These are phyloP conservation scores for Megaceryle torquata DNA, from an alignment of 2,113 vertebrate species.

Conservation along the genomic window DNA sequence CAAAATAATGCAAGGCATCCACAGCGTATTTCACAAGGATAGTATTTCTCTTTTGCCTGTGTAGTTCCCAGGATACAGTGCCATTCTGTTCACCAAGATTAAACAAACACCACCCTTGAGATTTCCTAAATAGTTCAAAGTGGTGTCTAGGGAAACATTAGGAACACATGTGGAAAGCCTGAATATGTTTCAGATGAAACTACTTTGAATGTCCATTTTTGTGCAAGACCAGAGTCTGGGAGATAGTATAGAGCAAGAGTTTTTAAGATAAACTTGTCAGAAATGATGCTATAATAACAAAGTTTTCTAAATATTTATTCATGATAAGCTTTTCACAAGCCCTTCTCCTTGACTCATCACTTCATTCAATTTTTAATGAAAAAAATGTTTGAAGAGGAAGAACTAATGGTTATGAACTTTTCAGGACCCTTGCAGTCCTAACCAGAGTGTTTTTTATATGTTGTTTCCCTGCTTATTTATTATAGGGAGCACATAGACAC, in stretches of 20 bases:
- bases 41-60: slow-evolving; percentile 37
- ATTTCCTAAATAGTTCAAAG: slow-evolving; percentile 53
- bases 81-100: slow-evolving; percentile 52
- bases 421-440: not conserved
- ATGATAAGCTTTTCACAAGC: slow-evolving; percentile 33
- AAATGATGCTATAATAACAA: slow-evolving; percentile 14
- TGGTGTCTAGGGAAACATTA: slow-evolving; percentile 46
- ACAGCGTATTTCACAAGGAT: slow-evolving; percentile 3
- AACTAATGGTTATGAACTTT: slow-evolving; percentile 23
- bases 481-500: not conserved
- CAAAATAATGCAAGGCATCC: slow-evolving; percentile 36
- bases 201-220: slow-evolving; percentile 43
- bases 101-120: slow-evolving; percentile 14
- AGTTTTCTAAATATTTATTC: slow-evolving; percentile 55
- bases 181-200: slow-evolving; percentile 4
- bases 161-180: slow-evolving; percentile 33
- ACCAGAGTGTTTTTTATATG: not conserved
- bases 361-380: slow-evolving; percentile 33
- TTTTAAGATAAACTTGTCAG: slow-evolving; percentile 44
- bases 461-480: slow-evolving; percentile 1
- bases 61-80: slow-evolving; percentile 43
- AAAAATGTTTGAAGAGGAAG: not conserved
- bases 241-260: not conserved
- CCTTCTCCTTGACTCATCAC: not conserved
- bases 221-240: slow-evolving; percentile 1